Conservation (phyloP, 1,140 invertebrate genomes). For the Atta colombica region DNA sequence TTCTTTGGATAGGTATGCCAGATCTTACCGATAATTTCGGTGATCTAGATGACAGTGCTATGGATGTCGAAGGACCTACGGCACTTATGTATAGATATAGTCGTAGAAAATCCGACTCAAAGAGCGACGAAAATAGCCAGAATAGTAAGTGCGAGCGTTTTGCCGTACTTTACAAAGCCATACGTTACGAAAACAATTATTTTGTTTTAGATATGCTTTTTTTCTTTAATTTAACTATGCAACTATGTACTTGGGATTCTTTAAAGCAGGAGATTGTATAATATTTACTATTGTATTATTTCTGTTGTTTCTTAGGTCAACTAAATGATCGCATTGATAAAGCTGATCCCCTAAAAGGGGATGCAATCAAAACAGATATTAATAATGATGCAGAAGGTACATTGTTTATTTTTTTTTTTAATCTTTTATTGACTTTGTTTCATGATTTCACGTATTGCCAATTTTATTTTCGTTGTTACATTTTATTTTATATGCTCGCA, state of each 20-base stretch:
- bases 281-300: slow-evolving; percentile 72
- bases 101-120: slow-evolving; percentile 83
- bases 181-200: background rate
- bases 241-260: background rate
- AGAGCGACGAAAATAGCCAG: slow-evolving; percentile 84
- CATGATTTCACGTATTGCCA: background rate
- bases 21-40: slow-evolving; percentile 81
- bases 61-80: slow-evolving; percentile 82
- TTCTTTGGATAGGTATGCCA: slow-evolving; percentile 72
- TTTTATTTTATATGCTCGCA: slow-evolving; percentile 20
- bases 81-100: slow-evolving; percentile 83
- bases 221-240: slow-evolving; percentile 40
- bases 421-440: slow-evolving; percentile 51
- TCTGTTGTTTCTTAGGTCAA: slow-evolving; percentile 84
- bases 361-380: slow-evolving; percentile 82
- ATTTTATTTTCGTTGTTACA: slow-evolving; percentile 37
- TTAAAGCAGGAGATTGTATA: background rate
- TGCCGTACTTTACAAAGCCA: background rate
- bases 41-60: slow-evolving; percentile 82
- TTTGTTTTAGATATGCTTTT: slow-evolving; percentile 36
- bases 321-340: slow-evolving; percentile 84
- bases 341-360: slow-evolving; percentile 81
- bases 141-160: slow-evolving; percentile 80
- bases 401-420: slow-evolving; percentile 79
- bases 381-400: slow-evolving; percentile 83